Percentiles rank a stretch among this genome's conserved stretches.
Evolutionary conservation across 2,113 vertebrate genomes (phyloP).

Genomic region (Chaetodon auriga): DNA sequence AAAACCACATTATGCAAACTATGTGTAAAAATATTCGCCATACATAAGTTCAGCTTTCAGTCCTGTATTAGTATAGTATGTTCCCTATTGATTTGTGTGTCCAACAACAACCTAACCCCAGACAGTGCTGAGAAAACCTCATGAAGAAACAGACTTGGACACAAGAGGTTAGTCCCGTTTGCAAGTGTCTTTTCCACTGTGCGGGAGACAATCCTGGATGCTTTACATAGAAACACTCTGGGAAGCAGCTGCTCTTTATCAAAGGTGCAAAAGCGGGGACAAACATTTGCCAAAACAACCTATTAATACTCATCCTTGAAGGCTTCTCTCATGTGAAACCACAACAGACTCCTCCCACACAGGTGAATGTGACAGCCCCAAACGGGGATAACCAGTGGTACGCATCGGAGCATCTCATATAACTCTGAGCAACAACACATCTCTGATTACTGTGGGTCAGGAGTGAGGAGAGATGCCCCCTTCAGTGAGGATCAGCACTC

Average conservation of each 20-base stretch:
- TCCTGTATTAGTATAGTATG: neutral
- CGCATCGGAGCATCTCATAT: neutral
- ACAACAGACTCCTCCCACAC: neutral
- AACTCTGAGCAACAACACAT: neutral
- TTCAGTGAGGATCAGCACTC: neutral
- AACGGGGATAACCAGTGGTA: neutral
- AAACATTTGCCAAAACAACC: neutral
- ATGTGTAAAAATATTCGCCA: neutral
- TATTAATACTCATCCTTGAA: neutral
- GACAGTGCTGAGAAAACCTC: neutral
- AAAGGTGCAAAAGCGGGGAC: neutral
- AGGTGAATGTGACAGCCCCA: neutral
- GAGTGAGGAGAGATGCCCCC: neutral
- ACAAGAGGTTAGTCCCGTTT: neutral
- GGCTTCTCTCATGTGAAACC: neutral
- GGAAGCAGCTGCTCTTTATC: neutral
- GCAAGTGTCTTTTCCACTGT: neutral
- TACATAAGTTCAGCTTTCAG: neutral
- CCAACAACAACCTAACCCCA: neutral
- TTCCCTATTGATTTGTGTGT: neutral
- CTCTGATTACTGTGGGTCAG: neutral
- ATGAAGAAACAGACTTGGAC: neutral
- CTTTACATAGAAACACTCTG: neutral
- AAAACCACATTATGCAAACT: neutral
- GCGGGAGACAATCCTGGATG: neutral